Evolutionary conservation across 2,797 vertebrate species (phyloP), one percentile per base, ranked within the genome.

Genomic region (Anolis apletophallus): DNA sequence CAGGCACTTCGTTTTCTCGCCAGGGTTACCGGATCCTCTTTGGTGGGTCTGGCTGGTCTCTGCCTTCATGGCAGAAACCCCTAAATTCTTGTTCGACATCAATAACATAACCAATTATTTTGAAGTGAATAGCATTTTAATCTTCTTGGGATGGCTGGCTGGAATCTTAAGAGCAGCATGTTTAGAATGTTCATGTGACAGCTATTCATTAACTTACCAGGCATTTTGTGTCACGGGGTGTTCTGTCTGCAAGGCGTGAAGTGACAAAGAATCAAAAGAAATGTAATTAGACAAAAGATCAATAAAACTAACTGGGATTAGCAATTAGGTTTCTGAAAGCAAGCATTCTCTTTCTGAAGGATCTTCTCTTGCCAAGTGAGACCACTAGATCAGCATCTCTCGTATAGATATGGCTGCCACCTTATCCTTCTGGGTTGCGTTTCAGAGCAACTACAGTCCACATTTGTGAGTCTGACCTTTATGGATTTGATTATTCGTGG

Each of bases 261-360:
- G 17, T 57, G 14, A 72, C 23, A 59, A 72, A 92, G 11, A 79
- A 81, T 88, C 26, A 36, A 84, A 80, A 74, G 34, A 73, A 86
- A 79, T 2, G 54, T 81, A 81, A 73, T 86, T 86, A 78, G 83
- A 77, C 9, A 16, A 32, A 50, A 52, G 50, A 86, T 81, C 72
- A 67, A 86, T 86, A 80, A 75, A 29, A 1, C 46, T 81, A 75
- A 80, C 55, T 54, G 52, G 71, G 85, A 64, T 76, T 71, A 86
- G 59, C 34, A 86, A 55, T 86, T 40, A 67, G 87, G 78, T 86
- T 75, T 76, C 87, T 81, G 0, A 1, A 12, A 86, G 73, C 89
- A 64, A 75, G 55, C 6, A 3, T 9, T 32, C 16, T 75, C 71
- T 54, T 46, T 72, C 17, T 79, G 34, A 23, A n/a, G 3, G 52